These are phyloP conservation scores for Drosophila sechellia DNA, from an alignment of 1,140 invertebrate species.

Conservation along the genomic window DNA sequence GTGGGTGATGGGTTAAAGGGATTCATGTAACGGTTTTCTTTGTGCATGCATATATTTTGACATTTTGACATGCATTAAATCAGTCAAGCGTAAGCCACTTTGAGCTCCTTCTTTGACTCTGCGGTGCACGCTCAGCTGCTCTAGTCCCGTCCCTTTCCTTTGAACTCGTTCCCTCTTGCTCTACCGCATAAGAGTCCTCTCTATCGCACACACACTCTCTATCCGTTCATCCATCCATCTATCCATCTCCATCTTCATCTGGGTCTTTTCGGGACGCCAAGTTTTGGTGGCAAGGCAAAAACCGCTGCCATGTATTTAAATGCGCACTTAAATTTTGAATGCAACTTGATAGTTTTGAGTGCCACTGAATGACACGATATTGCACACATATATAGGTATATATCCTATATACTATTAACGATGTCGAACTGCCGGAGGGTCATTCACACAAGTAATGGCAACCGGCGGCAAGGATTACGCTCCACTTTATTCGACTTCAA, in stretches of 20 bases:
- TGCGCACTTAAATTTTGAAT: slow-evolving; percentile 30
- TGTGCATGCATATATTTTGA: slow-evolving; percentile 78
- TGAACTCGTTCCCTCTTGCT: background rate
- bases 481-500: slow-evolving; percentile 10
- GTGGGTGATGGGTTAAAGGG: slow-evolving; percentile 3
- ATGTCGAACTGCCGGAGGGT: slow-evolving; percentile 7
- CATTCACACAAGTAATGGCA: slow-evolving; percentile 16
- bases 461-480: slow-evolving; percentile 1
- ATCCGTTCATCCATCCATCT: slow-evolving; percentile 1
- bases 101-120: slow-evolving; percentile 53
- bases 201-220: background rate
- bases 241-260: slow-evolving; percentile 1
- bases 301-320: slow-evolving; percentile 38
- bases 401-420: slow-evolving; percentile 10
- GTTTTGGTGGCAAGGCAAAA: slow-evolving; percentile 19
- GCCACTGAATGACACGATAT: slow-evolving; percentile 16
- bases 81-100: slow-evolving; percentile 71
- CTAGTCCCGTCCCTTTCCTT: slow-evolving; percentile 2
- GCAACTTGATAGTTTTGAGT: slow-evolving; percentile 28
- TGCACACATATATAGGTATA: slow-evolving; percentile 2
- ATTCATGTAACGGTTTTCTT: slow-evolving; percentile 48
- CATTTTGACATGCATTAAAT: slow-evolving; percentile 81
- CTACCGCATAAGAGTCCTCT: background rate
- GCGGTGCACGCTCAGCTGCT: slow-evolving; percentile 16
- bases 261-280: slow-evolving; percentile 12